Conservation (phyloP, 2,113 vertebrate species). For the Anguilla rostrata region DNA sequence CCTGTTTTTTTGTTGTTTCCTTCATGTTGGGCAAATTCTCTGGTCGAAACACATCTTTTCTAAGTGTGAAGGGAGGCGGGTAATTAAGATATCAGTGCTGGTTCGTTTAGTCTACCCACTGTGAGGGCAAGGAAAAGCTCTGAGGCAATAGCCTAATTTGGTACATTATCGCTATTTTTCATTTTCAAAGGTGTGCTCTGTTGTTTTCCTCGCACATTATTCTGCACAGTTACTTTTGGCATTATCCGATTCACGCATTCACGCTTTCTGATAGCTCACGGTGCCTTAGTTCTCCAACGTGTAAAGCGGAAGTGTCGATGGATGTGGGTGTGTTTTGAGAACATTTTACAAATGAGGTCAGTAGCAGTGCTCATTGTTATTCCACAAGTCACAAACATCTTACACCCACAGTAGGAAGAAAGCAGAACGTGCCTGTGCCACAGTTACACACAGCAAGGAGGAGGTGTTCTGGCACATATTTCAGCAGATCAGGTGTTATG, state of each 20-base stretch:
- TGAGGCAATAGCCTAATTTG: neutral
- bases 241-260: neutral
- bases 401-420: neutral
- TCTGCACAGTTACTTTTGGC: neutral
- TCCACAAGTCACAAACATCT: neutral
- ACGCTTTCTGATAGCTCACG: neutral
- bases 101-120: neutral
- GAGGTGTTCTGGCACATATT: neutral
- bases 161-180: neutral
- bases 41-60: neutral
- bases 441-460: neutral
- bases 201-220: neutral
- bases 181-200: neutral
- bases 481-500: neutral
- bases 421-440: neutral
- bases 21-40: neutral
- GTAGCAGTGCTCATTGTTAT: neutral
- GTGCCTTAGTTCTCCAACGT: neutral
- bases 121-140: constrained; percentile 1
- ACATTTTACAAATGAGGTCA: neutral
- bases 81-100: neutral
- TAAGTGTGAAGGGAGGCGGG: neutral
- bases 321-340: constrained; percentile 10
- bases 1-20: neutral
- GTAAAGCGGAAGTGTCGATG: neutral